Evolutionary conservation across 2,113 vertebrate species (phyloP).

Genomic region (Garra rufa): DNA sequence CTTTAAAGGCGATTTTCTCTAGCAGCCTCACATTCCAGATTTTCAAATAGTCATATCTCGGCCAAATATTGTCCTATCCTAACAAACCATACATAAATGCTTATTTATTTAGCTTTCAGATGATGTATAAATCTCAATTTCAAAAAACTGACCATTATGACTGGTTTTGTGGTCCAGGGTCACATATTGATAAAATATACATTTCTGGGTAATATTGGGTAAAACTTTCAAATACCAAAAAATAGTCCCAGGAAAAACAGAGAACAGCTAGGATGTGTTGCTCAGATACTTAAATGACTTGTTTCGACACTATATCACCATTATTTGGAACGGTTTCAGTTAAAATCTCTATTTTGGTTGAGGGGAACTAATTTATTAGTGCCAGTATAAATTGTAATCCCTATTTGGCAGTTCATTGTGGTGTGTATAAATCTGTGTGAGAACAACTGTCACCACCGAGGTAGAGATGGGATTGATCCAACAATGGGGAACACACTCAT

Average conservation of each 20-base stretch:
- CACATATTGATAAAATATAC: too few relatives aligned
- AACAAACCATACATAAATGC: too few relatives aligned
- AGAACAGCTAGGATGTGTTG: not conserved
- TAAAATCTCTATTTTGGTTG: not conserved
- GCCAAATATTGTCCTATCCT: too few relatives aligned
- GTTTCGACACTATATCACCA: not conserved
- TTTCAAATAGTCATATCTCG: too few relatives aligned
- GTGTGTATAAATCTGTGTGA: slow-evolving; percentile 1
- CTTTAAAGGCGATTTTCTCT: too few relatives aligned
- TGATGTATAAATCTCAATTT: too few relatives aligned
- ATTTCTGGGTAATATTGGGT: not conserved
- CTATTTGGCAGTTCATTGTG: not conserved
- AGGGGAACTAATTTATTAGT: not conserved
- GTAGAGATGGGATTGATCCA: slow-evolving; percentile 1
- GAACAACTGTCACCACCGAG: not conserved
- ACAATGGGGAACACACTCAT: not conserved
- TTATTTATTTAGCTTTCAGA: too few relatives aligned
- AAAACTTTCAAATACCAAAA: not conserved
- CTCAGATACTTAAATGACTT: not conserved
- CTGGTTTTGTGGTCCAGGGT: too few relatives aligned
- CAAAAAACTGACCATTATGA: too few relatives aligned
- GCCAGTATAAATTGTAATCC: slow-evolving; percentile 21
- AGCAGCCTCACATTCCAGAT: too few relatives aligned
- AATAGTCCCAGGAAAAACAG: not conserved
- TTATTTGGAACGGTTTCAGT: not conserved